These are phyloP conservation scores for Achlya flavicornis DNA, from an alignment of 2,888 invertebrate species.

Conservation along the genomic window DNA sequence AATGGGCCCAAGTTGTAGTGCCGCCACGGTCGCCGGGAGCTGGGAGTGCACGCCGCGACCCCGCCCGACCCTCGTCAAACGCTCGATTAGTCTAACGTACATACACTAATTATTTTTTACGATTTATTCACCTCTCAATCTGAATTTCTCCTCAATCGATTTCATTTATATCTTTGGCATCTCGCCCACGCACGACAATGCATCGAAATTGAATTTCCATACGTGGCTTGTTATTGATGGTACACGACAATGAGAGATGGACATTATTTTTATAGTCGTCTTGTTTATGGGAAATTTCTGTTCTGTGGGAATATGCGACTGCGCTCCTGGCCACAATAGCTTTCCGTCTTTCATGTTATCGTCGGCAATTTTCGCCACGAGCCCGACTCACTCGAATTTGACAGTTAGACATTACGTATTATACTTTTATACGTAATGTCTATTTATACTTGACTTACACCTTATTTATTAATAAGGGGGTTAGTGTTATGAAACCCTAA, in stretches of 20 bases:
- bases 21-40: constrained; percentile 52
- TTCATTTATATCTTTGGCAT: constrained; percentile 59
- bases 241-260: constrained; percentile 45
- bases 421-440: too few species aligned
- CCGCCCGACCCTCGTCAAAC: constrained; percentile 78
- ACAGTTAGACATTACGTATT: constrained; percentile 52
- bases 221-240: constrained; percentile 59
- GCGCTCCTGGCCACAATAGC: constrained; percentile 26
- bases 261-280: constrained; percentile 50
- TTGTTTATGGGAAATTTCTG: constrained; percentile 14
- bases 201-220: constrained; percentile 63
- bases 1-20: constrained; percentile 73
- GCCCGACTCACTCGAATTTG: constrained; percentile 42
- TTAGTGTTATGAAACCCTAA: constrained; percentile 34
- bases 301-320: constrained; percentile 41
- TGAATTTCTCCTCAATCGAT: constrained; percentile 47
- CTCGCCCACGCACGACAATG: constrained; percentile 57
- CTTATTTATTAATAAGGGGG: too few species aligned
- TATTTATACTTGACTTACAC: too few species aligned
- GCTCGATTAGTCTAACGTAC: constrained; percentile 78
- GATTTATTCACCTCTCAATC: constrained; percentile 56
- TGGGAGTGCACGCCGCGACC: constrained; percentile 62
- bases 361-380: constrained; percentile 6
- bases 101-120: constrained; percentile 71
- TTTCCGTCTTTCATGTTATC: neutral